Percentiles rank a stretch among this genome's conserved stretches.
Conservation (phyloP, 2,113 vertebrate genomes). For the Ageneiosus marmoratus region DNA sequence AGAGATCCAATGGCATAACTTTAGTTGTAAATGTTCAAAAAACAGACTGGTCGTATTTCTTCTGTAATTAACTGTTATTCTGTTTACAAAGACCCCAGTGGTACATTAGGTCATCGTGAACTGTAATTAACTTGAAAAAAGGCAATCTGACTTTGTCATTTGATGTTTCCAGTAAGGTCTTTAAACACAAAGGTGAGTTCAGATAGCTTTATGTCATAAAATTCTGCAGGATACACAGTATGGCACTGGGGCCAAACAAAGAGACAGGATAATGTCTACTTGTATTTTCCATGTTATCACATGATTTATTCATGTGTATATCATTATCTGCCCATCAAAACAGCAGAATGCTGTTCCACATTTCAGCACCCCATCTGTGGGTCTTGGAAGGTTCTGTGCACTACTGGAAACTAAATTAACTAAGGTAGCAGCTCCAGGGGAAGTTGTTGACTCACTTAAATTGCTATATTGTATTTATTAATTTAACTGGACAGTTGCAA, state of each 20-base stretch:
- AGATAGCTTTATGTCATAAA: slow-evolving; percentile 8
- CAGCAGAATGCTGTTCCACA: neutral
- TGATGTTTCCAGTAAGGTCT: neutral
- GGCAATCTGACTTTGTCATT: neutral
- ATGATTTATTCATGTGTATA: slow-evolving; percentile 16
- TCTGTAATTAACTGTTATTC: neutral
- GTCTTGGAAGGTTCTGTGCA: slow-evolving; percentile 2
- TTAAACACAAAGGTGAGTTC: slow-evolving; percentile 16
- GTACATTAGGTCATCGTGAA: neutral
- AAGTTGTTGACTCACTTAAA: neutral
- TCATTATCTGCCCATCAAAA: slow-evolving; percentile 3
- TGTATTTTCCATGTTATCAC: neutral
- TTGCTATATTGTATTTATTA: neutral
- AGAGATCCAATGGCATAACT: neutral
- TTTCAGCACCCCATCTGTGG: neutral
- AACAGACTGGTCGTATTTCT: neutral
- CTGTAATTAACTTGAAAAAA: neutral
- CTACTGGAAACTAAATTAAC: neutral
- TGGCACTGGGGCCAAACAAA: neutral
- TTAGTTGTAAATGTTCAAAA: neutral
- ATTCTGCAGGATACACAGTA: slow-evolving; percentile 24
- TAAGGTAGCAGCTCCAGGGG: neutral
- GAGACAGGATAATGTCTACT: neutral
- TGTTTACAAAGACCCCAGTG: slow-evolving; percentile 7
- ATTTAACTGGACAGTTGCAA: neutral